phyloP scores from a whole-genome alignment of 2,888 invertebrate genomes.

The Agrilus mali region DNA sequence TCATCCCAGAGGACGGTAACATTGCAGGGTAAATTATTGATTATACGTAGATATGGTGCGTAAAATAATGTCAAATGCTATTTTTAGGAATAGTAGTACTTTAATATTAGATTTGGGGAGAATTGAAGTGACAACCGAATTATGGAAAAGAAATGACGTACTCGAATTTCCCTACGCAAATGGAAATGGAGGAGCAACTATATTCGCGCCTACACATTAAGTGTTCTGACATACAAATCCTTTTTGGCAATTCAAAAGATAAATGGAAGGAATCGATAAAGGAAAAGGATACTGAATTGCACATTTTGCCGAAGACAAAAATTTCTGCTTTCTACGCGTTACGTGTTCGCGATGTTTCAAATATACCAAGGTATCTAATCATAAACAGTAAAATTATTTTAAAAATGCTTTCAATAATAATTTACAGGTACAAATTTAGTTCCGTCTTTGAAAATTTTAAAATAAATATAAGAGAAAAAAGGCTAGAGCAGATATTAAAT shows the following conservation, averaged over 20 bases:
- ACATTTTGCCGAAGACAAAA: conserved; percentile 54
- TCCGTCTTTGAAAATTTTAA: conserved; percentile 58
- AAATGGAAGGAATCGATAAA: conserved; percentile 62
- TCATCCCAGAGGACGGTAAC: conserved; percentile 64
- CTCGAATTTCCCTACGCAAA: conserved; percentile 66
- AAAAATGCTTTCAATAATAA: conserved; percentile 3
- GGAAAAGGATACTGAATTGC: conserved; percentile 59
- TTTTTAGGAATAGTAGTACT: conserved; percentile 51
- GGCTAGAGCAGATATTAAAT: conserved; percentile 50
- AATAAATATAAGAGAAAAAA: conserved; percentile 62
- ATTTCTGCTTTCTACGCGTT: conserved; percentile 27
- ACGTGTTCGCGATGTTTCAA: conserved; percentile 23
- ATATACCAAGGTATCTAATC: conserved; percentile 27
- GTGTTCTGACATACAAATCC: conserved; percentile 52
- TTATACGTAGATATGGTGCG: conserved; percentile 28
- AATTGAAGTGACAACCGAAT: conserved; percentile 54
- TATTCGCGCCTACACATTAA: conserved; percentile 65
- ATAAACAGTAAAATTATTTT: background rate
- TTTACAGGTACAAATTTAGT: conserved; percentile 59
- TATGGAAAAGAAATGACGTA: conserved; percentile 53
- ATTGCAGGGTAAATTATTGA: conserved; percentile 42
- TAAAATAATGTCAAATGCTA: background rate
- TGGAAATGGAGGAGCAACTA: conserved; percentile 68
- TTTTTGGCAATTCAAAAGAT: conserved; percentile 49
- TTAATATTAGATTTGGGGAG: conserved; percentile 62